Evolutionary conservation across 2,888 invertebrate species (phyloP).

Genomic region (Zele albiditarsus): DNA sequence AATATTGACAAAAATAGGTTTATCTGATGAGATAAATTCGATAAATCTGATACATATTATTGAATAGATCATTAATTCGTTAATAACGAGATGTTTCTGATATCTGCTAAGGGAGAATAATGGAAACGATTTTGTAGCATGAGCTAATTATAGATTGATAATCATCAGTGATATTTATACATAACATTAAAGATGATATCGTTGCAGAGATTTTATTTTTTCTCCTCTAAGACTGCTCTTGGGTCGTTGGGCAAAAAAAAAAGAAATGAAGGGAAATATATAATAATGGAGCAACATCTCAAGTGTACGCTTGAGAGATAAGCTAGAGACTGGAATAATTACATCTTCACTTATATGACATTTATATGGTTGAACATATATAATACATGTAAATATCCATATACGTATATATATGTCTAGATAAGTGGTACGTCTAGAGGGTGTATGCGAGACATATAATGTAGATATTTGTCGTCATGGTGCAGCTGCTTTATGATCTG

Average conservation of each 20-base stretch:
- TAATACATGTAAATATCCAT: background rate
- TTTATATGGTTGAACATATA: constrained; percentile 10
- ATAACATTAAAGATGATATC: too few relatives aligned
- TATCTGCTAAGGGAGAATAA: too few relatives aligned
- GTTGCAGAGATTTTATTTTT: too few relatives aligned
- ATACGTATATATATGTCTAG: background rate
- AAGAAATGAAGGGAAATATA: background rate
- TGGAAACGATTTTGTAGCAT: too few relatives aligned
- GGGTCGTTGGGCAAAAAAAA: background rate
- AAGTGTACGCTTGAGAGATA: constrained; percentile 7
- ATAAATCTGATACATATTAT: background rate
- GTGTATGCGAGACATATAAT: constrained; percentile 10
- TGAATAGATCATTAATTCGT: background rate
- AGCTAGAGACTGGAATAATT: constrained; percentile 5
- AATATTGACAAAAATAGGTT: background rate
- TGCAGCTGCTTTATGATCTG: constrained; percentile 39
- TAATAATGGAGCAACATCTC: constrained; percentile 7
- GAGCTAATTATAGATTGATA: too few relatives aligned
- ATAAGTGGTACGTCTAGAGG: background rate
- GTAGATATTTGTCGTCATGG: constrained; percentile 28
- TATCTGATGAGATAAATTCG: background rate
- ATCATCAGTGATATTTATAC: too few relatives aligned
- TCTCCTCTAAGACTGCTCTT: background rate
- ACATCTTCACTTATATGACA: constrained; percentile 14
- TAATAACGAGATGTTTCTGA: background rate